These are phyloP conservation scores for Platichthys flesus DNA, from an alignment of 2,113 vertebrate species.

Conservation along the genomic window DNA sequence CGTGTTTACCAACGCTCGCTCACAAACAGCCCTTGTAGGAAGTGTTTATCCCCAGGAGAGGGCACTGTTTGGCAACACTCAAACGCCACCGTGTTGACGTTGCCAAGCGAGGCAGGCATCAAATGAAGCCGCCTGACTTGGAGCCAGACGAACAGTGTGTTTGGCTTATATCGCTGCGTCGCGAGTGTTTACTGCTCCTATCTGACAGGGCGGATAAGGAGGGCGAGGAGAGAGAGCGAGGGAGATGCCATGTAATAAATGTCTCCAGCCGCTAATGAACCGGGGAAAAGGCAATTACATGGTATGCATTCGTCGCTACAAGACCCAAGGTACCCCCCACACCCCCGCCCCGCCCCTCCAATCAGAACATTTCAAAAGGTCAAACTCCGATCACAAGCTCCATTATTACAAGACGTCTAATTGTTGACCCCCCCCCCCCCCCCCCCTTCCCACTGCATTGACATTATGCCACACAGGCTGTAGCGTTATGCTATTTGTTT, in stretches of 20 bases:
- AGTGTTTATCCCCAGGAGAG: slow-evolving; percentile 63
- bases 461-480: background rate
- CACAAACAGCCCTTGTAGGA: slow-evolving; percentile 49
- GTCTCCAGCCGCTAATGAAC: background rate
- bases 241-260: background rate
- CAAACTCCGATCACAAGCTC: background rate
- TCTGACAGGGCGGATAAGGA: slow-evolving; percentile 26
- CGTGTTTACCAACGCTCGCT: slow-evolving; percentile 45
- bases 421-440: background rate
- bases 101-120: slow-evolving; percentile 33
- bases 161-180: slow-evolving; percentile 11
- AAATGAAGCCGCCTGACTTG: slow-evolving; percentile 24
- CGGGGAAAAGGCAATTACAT: background rate
- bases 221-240: background rate
- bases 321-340: background rate
- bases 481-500: background rate
- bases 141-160: slow-evolving; percentile 24
- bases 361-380: background rate
- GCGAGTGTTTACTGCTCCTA: slow-evolving; percentile 8
- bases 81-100: background rate
- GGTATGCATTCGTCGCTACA: background rate
- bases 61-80: slow-evolving; percentile 66
- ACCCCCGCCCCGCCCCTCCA: background rate
- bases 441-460: background rate
- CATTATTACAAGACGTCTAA: background rate